Base-by-base conservation (phyloP, 2,113 vertebrate genomes). In the Tragelaphus imberbis region DNA sequence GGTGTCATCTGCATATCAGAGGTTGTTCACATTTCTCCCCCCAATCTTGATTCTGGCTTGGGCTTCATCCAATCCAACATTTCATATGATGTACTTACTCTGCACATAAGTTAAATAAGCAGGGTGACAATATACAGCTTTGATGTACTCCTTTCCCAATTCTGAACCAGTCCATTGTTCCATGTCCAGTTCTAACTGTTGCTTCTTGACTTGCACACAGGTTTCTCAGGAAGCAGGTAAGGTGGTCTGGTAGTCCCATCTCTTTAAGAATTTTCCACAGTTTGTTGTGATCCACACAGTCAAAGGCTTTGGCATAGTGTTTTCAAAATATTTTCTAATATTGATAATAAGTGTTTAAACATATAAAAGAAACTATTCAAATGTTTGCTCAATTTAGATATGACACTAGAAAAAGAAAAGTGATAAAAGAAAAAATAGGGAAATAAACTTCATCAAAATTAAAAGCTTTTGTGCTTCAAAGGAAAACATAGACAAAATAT, bases 381-480 rank as follows among this genome's bases (percentile, higher is more conserved):
- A 96, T 27, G 36, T 59, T 92, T 68, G 44, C 65, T 82, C 47
- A 71, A 51, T 92, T 92, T 95, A 79, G 44, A 94, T 49, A 79
- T 51, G 49, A 88, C 2, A 61, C 16, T 16, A 14, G n/a, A 85
- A 59, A 92, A 82, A 53, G 11, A 68, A 7, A 90, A 40, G 21
- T 15, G 13, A 91, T 47, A 55, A 84, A 92, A 90, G 27, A 63
- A 44, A 90, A 95, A 89, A 77, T 4, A 59, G 17, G 44, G 63
- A 75, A 92, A 92, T 7, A 9, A 93, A 96, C 53, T 80, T 84
- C 10, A 94, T 51, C 15, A 97, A 84, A 92, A 92, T 40, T 47
- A 10, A 84, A 96, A 95, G 47, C 12, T 59, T 97, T 85, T 77
- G 10, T 85, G n/a, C 33, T 80, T 91, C n/a, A 91, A 55, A 92